A percentile compares a stretch with the other conserved stretches of the same genome.
These are phyloP conservation scores for Mohoua ochrocephala DNA, from an alignment of 2,113 vertebrate species.

Conservation along the genomic window DNA sequence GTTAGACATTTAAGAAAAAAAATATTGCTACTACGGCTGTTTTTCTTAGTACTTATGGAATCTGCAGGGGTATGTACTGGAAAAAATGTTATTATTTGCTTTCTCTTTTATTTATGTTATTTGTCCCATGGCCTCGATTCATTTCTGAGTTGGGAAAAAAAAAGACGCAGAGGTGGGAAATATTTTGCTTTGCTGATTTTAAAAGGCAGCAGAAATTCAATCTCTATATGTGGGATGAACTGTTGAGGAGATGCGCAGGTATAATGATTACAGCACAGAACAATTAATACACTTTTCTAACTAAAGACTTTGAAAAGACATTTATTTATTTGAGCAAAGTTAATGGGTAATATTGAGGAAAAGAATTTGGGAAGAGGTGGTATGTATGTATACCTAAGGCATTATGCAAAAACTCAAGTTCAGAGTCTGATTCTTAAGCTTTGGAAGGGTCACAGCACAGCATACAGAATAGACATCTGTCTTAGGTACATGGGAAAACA, in stretches of 20 bases:
- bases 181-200: neutral
- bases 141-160: neutral
- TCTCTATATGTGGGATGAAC: neutral
- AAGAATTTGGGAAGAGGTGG: neutral
- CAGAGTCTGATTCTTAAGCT: neutral
- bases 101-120: neutral
- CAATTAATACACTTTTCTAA: neutral
- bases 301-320: neutral
- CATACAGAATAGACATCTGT: neutral
- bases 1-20: neutral
- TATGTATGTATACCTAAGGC: neutral
- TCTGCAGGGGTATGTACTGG: neutral
- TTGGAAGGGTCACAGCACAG: neutral
- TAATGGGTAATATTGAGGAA: neutral
- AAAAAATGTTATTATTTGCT: neutral
- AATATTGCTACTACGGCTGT: fast-evolving
- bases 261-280: neutral
- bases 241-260: neutral
- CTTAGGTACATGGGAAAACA: neutral
- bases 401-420: neutral
- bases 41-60: neutral
- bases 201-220: neutral
- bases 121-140: neutral
- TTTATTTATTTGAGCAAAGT: neutral
- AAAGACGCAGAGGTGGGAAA: neutral